These are phyloP conservation scores for Chrysomallon squamiferum DNA, from an alignment of 1,140 invertebrate species.

Conservation along the genomic window DNA sequence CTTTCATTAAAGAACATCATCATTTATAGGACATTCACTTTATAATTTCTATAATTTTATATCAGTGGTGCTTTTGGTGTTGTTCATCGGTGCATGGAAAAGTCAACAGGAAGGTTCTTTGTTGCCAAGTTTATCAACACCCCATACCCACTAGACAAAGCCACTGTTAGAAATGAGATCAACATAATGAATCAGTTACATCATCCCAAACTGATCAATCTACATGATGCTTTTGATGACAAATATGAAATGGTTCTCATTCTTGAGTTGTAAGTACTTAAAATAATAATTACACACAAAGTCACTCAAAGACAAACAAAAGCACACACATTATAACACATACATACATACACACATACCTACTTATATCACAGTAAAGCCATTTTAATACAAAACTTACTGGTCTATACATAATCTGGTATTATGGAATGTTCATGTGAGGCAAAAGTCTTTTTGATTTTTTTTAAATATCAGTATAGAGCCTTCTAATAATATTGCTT, in stretches of 20 bases:
- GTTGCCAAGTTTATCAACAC: constrained; percentile 99
- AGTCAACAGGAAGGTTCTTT: constrained; percentile 94
- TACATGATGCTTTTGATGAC: constrained; percentile 99
- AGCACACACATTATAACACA: too few relatives aligned
- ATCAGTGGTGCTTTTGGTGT: constrained; percentile 93
- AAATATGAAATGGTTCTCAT: constrained; percentile 99
- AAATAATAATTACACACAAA: too few relatives aligned
- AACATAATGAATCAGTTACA: constrained; percentile 99
- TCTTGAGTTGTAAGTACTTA: constrained; percentile 93
- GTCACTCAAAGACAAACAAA: too few relatives aligned
- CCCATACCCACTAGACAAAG: constrained; percentile 93
- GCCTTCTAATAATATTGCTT: too few relatives aligned
- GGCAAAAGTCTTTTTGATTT: too few relatives aligned
- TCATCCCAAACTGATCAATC: constrained; percentile 95
- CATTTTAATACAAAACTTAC: too few relatives aligned
- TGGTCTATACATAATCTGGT: too few relatives aligned
- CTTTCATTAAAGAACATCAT: background rate
- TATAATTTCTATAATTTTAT: constrained; percentile 10
- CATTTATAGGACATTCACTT: background rate
- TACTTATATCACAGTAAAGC: too few relatives aligned
- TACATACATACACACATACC: too few relatives aligned
- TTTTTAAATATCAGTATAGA: too few relatives aligned
- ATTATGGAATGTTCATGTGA: too few relatives aligned
- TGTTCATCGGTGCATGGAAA: constrained; percentile 95
- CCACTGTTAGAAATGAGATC: constrained; percentile 96